A percentile compares a stretch with the other conserved stretches of the same genome.
Conservation (phyloP, 2,113 vertebrate species). For the Anolis carolinensis region DNA sequence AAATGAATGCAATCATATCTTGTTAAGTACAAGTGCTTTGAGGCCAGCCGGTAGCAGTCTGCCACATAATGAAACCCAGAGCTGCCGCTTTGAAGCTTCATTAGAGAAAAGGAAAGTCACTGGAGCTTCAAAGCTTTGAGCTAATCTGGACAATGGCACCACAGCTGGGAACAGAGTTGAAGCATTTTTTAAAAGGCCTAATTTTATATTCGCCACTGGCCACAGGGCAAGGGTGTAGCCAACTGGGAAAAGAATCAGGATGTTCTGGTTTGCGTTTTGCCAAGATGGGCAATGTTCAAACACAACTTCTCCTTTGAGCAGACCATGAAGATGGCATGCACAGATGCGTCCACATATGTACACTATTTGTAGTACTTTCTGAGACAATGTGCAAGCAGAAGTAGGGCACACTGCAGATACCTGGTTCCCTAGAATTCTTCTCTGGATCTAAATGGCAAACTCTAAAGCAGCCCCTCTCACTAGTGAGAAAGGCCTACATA, state of each 20-base stretch:
- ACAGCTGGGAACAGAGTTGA: conserved; percentile 31
- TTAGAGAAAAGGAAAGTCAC: conserved; percentile 39
- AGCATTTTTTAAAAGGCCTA: conserved; percentile 30
- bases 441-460: not conserved
- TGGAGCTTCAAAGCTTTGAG: conserved; percentile 38
- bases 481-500: not conserved
- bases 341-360: not conserved
- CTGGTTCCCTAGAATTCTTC: not conserved
- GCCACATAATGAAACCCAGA: conserved; percentile 44
- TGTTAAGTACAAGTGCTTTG: conserved; percentile 32
- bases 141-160: conserved; percentile 35
- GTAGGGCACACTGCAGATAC: not conserved
- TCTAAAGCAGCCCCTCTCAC: not conserved
- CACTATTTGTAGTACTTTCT: not conserved
- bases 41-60: conserved; percentile 35
- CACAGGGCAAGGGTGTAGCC: conserved; percentile 52
- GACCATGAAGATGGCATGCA: conserved; percentile 33
- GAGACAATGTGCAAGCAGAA: not conserved
- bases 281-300: conserved; percentile 45
- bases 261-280: conserved; percentile 50
- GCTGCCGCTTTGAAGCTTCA: conserved; percentile 37
- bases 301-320: conserved; percentile 46
- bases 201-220: conserved; percentile 53
- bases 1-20: conserved; percentile 32
- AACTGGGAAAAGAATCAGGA: conserved; percentile 54